Conservation (phyloP, 2,797 vertebrate species). For the Ciconia nigra region DNA sequence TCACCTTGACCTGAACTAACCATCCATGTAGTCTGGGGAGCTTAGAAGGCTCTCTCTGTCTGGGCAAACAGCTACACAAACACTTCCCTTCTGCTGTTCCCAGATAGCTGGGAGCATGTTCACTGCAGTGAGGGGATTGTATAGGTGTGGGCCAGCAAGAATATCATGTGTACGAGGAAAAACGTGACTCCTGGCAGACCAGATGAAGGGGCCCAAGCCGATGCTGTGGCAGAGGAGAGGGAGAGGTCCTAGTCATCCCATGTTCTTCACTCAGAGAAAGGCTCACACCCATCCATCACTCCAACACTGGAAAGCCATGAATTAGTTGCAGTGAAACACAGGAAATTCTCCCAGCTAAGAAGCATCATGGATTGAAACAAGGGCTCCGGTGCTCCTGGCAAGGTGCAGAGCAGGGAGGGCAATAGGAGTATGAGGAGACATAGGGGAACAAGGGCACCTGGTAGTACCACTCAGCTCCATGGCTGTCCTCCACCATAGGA, state of each 20-base stretch:
- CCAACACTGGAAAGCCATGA: neutral
- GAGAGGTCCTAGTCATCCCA: neutral
- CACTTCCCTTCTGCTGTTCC: neutral
- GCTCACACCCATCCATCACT: neutral
- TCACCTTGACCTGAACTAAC: neutral
- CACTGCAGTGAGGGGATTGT: neutral
- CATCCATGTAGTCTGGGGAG: neutral
- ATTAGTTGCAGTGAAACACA: neutral
- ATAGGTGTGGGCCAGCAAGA: neutral
- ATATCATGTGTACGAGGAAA: neutral
- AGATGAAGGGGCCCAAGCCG: fast-evolving
- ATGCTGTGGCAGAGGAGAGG: neutral
- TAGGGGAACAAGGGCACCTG: neutral
- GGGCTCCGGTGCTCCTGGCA: neutral
- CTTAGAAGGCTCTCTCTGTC: neutral
- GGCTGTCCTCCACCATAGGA: neutral
- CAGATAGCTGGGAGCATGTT: neutral
- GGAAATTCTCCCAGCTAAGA: neutral
- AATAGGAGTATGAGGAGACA: neutral
- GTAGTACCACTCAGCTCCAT: neutral
- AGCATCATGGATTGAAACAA: neutral
- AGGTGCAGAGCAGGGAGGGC: neutral
- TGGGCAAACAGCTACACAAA: neutral
- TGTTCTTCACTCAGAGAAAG: neutral
- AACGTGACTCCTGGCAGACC: neutral